phyloP scores from a whole-genome alignment of 2,888 invertebrate genomes.

The Aplocera efformata region DNA sequence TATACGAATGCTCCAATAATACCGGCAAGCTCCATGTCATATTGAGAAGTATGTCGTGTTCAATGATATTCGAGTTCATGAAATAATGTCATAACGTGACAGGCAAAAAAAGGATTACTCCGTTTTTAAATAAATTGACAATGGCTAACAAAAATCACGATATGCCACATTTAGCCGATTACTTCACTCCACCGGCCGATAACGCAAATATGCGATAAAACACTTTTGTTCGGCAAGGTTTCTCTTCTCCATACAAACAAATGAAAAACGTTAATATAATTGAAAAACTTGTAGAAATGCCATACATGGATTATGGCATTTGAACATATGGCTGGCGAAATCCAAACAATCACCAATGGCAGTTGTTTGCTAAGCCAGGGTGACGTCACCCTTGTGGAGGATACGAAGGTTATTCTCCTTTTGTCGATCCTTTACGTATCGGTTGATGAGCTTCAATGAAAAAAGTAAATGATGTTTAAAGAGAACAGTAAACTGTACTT shows the following conservation, averaged over 20 bases:
- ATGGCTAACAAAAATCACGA: slow-evolving; percentile 30
- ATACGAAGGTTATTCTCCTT: slow-evolving; percentile 33
- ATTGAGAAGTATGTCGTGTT: no score
- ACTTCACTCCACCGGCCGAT: slow-evolving; percentile 39
- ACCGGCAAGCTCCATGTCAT: no score
- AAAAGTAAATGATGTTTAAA: neutral
- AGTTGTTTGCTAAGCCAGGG: slow-evolving; percentile 23
- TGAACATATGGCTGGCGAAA: slow-evolving; percentile 32
- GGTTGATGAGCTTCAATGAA: slow-evolving; percentile 9
- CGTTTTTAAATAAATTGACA: no score
- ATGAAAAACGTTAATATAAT: no score
- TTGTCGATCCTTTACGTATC: slow-evolving; percentile 11
- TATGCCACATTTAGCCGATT: slow-evolving; percentile 44
- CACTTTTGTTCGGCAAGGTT: slow-evolving; percentile 32
- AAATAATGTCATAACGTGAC: no score
- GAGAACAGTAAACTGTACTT: slow-evolving; percentile 8
- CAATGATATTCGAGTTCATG: no score
- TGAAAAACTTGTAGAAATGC: no score
- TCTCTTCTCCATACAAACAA: slow-evolving; percentile 8
- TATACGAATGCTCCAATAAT: no score
- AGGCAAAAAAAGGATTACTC: no score
- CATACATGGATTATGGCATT: no score
- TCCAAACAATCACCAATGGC: slow-evolving; percentile 24
- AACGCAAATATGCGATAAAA: slow-evolving; percentile 45
- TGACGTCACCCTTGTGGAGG: slow-evolving; percentile 44